Base-by-base conservation (phyloP, 2,888 invertebrate species). In the Alloscopus bannaensis region DNA sequence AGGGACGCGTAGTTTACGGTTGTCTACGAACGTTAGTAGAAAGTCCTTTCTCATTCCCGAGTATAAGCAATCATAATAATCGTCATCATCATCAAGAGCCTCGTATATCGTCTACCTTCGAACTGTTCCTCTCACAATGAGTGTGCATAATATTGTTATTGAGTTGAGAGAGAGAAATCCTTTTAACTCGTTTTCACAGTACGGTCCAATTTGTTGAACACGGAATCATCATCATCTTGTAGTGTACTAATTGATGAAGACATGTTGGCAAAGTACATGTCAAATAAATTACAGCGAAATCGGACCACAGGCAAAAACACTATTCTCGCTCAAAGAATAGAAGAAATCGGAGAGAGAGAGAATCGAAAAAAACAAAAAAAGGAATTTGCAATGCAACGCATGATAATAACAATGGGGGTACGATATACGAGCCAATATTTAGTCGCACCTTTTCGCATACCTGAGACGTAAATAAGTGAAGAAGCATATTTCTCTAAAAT, bases 251-350 rank as follows among this genome's bases (percentile, higher is more conserved):
- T 80, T 80, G 73, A 80, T 80, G 80, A 80, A 80, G 80, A 80
- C 80, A 73, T 73, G 80, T 73, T 80, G 80, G 80, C 80, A 73
- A 80, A 80, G 80, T 80, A 80, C 73, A 80, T 69, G 80, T 73
- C 80, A 80, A 62, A 80, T 80, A 80, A 80, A 68, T 80, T 69
- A 73, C 68, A 47, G 57, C 64, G 73, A 80, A 80, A 80, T 80
- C 73, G 80, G 80, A 80, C 80, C 80, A 80, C 80, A 80, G 80
- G 80, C 80, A 80, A 71, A 62, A 65, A 59, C 31, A 55, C 50
- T 65, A 62, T 80, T 80, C 80, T 73, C 80, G 73, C n/a, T n/a
- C 80, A 73, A 80, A 68, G 62, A 55, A 40, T 18, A 45, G 18
- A 36, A 36, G n/a, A 8, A 36, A 36, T 36, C 6, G 36, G 36